Conservation (phyloP, 2,888 invertebrate genomes). For the Xestia ashworthii region DNA sequence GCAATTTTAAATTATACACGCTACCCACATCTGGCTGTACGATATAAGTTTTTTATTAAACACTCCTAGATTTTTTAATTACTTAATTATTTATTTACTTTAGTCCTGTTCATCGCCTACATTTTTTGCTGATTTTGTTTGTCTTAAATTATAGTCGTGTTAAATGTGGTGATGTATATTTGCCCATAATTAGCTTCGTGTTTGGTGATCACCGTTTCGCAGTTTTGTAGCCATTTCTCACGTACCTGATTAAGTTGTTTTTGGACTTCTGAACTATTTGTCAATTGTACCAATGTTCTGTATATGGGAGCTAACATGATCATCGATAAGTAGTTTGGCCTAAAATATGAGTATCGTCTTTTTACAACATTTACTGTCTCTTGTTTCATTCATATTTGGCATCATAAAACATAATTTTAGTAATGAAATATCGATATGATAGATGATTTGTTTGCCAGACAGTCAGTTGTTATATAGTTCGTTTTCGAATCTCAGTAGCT, state of each 20-base stretch:
- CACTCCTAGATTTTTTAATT: slow-evolving; percentile 86
- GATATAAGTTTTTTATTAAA: slow-evolving; percentile 82
- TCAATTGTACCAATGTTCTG: slow-evolving; percentile 59
- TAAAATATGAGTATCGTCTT: slow-evolving; percentile 51
- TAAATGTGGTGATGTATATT: slow-evolving; percentile 57
- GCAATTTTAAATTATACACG: slow-evolving; percentile 90
- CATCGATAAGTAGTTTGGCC: slow-evolving; percentile 47
- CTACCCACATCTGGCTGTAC: slow-evolving; percentile 83
- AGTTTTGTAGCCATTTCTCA: slow-evolving; percentile 76
- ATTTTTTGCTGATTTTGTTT: slow-evolving; percentile 61
- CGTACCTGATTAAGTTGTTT: slow-evolving; percentile 71
- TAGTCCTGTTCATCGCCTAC: slow-evolving; percentile 77
- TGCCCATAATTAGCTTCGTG: slow-evolving; percentile 60
- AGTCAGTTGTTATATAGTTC: background rate
- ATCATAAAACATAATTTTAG: background rate
- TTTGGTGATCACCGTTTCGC: slow-evolving; percentile 74
- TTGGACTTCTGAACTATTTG: slow-evolving; percentile 76
- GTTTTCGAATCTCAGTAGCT: background rate
- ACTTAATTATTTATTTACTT: slow-evolving; percentile 84
- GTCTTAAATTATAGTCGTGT: slow-evolving; percentile 50
- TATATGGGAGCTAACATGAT: slow-evolving; percentile 51
- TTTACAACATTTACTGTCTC: slow-evolving; percentile 30
- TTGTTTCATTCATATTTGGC: background rate
- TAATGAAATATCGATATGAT: background rate
- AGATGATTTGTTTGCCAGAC: background rate